Conservation (phyloP, 2,888 invertebrate species). For the Iselma pallidipennis region DNA sequence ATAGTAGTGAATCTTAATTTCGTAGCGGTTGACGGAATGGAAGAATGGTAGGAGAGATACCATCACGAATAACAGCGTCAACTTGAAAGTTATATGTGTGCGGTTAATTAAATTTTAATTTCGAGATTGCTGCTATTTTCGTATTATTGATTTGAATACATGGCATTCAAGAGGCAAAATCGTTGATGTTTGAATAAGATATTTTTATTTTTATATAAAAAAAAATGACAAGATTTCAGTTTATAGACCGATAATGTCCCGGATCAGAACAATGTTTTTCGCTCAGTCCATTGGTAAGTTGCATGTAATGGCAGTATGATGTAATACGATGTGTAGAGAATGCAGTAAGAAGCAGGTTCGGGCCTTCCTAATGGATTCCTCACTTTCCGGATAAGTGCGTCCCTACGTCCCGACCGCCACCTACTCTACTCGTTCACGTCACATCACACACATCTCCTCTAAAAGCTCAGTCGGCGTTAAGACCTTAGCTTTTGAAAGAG, state of each 20-base stretch:
- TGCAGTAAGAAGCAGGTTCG: conserved; percentile 42
- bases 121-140: conserved; percentile 27
- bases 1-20: conserved; percentile 57
- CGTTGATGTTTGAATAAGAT: too few relatives aligned
- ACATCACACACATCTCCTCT: conserved; percentile 45
- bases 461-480: conserved; percentile 48
- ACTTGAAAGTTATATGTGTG: conserved; percentile 53
- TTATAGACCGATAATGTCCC: background rate
- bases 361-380: conserved; percentile 47
- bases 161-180: background rate
- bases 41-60: background rate
- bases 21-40: conserved; percentile 19
- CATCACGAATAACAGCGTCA: conserved; percentile 29
- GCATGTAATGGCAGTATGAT: conserved; percentile 34
- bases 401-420: conserved; percentile 30
- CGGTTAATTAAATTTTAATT: conserved; percentile 57
- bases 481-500: conserved; percentile 47
- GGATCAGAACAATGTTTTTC: conserved; percentile 4
- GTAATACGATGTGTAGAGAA: conserved; percentile 39
- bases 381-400: conserved; percentile 48
- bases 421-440: conserved; percentile 31
- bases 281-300: conserved; percentile 11
- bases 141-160: background rate
- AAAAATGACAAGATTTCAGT: background rate
- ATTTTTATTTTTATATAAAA: background rate